Evolutionary conservation across 2,888 invertebrate genomes (phyloP), one percentile per base, ranked within the genome.

Genomic region (Pantelozetes paolii): DNA sequence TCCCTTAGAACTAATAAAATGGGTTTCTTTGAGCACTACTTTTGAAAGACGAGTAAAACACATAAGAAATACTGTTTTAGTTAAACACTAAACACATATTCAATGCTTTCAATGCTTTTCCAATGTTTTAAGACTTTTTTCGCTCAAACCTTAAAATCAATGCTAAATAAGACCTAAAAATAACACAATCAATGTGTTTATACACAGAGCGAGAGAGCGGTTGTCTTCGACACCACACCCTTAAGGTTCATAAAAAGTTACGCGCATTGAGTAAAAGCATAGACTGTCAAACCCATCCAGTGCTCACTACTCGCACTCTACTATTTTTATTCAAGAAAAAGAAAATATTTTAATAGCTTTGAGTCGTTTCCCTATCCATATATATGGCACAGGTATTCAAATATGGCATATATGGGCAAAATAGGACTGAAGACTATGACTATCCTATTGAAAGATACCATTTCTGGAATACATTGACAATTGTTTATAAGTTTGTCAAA

Each of bases 151-250:
- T 67, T 36, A 67, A 42, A 42, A 67, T 67, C 67, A 67, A 67
- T 67, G 67, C 5, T 30, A 59, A 59, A 30, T 9, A 42, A 67
- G 67, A 23, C 42, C 67, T 67, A 67, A 67, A 40, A 67, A 40
- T 59, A 59, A 59, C 59, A 30, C 15, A 59, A 15, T n/a, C 62
- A 62, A 15, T 32, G 18, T 26, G 50, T 50, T 8, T 57, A 23
- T 57, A 57, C 54, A 54, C 54, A 54, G 26, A 23, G 18, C 18
- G n/a, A 13, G 30, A 11, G 30, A 28, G n/a, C 5, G 42, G 67
- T n/a, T 23, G 42, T 67, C 62, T 62, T 36, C 26, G 40, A 67
- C 67, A 42, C 40, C 67, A 67, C 67, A 67, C 67, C 67, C 67
- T 9, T 36, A n/a, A 62, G 9, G 62, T 62, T 62, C 62, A 32